Conservation (phyloP, 2,113 vertebrate genomes). For the Mesocricetus auratus region DNA sequence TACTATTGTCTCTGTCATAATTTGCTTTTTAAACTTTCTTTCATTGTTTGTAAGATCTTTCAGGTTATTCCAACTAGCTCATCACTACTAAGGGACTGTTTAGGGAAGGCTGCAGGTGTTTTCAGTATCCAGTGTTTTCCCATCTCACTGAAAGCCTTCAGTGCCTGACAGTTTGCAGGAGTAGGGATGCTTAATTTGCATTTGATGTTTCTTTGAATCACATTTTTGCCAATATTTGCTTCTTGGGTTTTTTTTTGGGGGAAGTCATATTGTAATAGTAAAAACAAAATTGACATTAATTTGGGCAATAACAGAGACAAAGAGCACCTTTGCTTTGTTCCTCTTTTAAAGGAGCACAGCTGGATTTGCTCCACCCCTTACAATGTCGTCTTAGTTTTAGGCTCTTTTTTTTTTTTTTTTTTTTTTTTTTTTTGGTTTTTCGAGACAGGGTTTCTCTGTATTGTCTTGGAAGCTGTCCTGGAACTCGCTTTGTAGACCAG, state of each 20-base stretch:
- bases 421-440: not conserved
- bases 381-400: too few relatives aligned
- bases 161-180: not conserved
- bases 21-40: slow-evolving; percentile 28
- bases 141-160: slow-evolving; percentile 5
- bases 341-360: not conserved
- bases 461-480: too few relatives aligned
- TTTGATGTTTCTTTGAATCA: slow-evolving; percentile 37
- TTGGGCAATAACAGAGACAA: not conserved
- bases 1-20: not conserved
- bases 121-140: not conserved
- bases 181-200: not conserved
- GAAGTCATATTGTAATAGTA: not conserved
- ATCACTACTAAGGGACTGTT: not conserved
- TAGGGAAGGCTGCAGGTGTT: not conserved
- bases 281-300: not conserved
- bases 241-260: not conserved
- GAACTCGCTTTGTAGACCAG: too few relatives aligned
- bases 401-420: too few relatives aligned
- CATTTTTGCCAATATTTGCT: not conserved
- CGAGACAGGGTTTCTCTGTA: too few relatives aligned
- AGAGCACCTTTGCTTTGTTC: not conserved
- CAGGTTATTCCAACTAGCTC: not conserved
- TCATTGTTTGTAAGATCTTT: slow-evolving; percentile 18
- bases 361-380: not conserved